These are phyloP conservation scores for Nestor notabilis DNA, from an alignment of 2,113 vertebrate genomes.

Conservation along the genomic window DNA sequence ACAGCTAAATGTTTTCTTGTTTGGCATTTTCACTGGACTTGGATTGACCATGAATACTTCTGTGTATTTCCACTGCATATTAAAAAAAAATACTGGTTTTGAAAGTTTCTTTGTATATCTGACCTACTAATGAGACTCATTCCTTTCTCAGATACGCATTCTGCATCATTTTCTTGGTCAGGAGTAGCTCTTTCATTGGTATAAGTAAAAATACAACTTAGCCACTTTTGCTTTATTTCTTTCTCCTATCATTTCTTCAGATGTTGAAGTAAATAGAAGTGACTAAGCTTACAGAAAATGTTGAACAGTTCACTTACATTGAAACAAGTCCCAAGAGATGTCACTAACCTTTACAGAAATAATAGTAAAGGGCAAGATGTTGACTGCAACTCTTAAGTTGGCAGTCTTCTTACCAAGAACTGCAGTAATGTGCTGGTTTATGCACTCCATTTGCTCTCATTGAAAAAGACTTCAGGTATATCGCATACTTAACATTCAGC, in stretches of 20 bases:
- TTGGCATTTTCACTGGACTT: neutral
- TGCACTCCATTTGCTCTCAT: constrained; percentile 53
- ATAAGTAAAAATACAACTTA: neutral
- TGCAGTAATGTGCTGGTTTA: constrained; percentile 26
- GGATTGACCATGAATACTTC: neutral
- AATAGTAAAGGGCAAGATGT: constrained; percentile 12
- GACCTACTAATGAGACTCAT: neutral
- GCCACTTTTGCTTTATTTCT: neutral
- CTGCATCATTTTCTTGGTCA: neutral
- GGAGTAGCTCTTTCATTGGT: neutral
- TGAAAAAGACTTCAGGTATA: constrained; percentile 45
- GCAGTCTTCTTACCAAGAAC: constrained; percentile 52
- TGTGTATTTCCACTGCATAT: neutral
- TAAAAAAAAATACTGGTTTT: neutral
- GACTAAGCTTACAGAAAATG: constrained; percentile 1
- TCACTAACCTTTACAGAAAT: constrained; percentile 21
- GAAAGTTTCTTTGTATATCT: neutral
- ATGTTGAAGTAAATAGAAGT: neutral
- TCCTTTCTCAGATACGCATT: neutral
- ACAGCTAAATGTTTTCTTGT: neutral
- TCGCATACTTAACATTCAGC: constrained; percentile 16
- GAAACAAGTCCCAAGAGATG: neutral
- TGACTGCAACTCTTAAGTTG: neutral
- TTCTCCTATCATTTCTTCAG: neutral
- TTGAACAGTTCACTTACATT: neutral